These are phyloP conservation scores for Bradypus variegatus DNA, from an alignment of 2,797 vertebrate species.

Conservation along the genomic window DNA sequence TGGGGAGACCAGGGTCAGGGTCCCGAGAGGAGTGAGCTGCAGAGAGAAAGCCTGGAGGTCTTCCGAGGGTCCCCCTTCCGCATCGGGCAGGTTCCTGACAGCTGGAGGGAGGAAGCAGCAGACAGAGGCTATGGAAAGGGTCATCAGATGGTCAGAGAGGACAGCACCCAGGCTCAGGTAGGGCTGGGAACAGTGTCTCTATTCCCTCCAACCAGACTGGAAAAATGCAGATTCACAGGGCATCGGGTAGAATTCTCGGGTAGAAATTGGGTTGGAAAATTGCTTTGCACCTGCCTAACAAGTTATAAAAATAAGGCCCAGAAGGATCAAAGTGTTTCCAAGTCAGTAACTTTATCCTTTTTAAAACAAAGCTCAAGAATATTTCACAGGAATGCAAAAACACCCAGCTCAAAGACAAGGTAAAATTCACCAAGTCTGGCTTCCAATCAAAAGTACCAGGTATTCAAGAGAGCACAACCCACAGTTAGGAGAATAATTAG, in stretches of 20 bases:
- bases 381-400: background rate
- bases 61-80: rapidly evolving
- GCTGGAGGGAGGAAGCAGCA: background rate
- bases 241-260: background rate
- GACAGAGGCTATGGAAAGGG: background rate
- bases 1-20: background rate
- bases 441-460: background rate
- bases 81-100: no score
- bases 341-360: conserved; percentile 2
- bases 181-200: background rate
- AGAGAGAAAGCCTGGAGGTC: background rate
- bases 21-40: rapidly evolving
- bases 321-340: background rate
- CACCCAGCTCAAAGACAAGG: background rate
- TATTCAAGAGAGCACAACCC: background rate
- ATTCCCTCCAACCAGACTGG: background rate
- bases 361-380: background rate
- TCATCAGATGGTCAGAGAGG: background rate
- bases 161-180: rapidly evolving
- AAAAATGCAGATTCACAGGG: background rate
- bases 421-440: background rate
- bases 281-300: background rate
- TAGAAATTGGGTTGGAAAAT: background rate
- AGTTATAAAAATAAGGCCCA: background rate
- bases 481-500: background rate